Percentiles rank a stretch among this genome's conserved stretches.
phyloP scores from a whole-genome alignment of 2,113 vertebrate species.

The Nothocercus nigrocapillus region DNA sequence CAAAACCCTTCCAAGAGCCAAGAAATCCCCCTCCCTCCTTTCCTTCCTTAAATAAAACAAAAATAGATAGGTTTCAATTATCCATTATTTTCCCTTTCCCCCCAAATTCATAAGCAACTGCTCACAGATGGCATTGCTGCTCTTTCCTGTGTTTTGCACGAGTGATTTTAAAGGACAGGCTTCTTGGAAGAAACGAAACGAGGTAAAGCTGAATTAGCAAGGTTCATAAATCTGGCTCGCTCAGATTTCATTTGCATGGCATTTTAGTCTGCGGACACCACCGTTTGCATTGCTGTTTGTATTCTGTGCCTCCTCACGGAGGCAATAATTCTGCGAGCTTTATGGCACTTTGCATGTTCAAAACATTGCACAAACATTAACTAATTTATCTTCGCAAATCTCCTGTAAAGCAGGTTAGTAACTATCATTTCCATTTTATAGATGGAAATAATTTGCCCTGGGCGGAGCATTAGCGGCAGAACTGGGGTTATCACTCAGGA shows the following conservation, averaged over 20 bases:
- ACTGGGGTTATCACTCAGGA: neutral
- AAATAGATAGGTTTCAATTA: neutral
- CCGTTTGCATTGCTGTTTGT: neutral
- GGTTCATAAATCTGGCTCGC: neutral
- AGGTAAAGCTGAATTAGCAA: neutral
- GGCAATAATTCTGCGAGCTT: slow-evolving; percentile 19
- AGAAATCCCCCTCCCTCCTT: neutral
- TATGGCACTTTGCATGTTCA: slow-evolving; percentile 15
- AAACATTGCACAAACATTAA: slow-evolving; percentile 38
- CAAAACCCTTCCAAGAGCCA: neutral
- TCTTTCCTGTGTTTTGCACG: fast-evolving
- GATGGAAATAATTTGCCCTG: slow-evolving; percentile 45
- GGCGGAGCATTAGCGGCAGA: neutral
- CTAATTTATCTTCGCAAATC: slow-evolving; percentile 24
- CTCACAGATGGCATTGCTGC: neutral
- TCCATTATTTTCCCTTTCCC: neutral
- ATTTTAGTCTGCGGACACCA: neutral
- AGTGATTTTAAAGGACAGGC: neutral
- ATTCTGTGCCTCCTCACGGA: neutral
- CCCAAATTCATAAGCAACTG: neutral
- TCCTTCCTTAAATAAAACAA: neutral
- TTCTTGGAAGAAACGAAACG: neutral
- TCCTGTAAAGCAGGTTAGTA: slow-evolving; percentile 35
- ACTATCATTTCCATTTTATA: slow-evolving; percentile 40
- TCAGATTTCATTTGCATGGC: neutral